Evolutionary conservation across 2,888 invertebrate species (phyloP).

Genomic region (Mythimna albipuncta): DNA sequence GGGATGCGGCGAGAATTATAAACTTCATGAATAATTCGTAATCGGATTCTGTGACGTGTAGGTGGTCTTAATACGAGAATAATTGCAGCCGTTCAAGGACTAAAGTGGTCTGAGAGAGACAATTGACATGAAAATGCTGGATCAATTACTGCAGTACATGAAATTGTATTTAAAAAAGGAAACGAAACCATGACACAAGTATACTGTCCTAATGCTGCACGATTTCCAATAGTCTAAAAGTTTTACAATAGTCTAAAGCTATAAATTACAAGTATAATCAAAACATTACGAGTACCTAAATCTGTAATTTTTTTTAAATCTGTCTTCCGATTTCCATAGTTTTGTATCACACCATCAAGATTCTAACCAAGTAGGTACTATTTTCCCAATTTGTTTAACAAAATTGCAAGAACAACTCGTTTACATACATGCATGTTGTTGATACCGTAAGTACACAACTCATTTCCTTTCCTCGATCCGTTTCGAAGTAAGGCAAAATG

Average conservation of each 20-base stretch:
- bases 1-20: conserved; percentile 67
- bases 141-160: neutral
- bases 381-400: conserved; percentile 41
- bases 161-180: neutral
- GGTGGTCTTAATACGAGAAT: conserved; percentile 57
- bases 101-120: conserved; percentile 30
- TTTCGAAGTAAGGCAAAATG: conserved; percentile 50
- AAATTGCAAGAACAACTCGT: conserved; percentile 41
- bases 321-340: neutral
- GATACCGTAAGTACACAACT: conserved; percentile 61
- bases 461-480: conserved; percentile 66
- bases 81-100: conserved; percentile 51
- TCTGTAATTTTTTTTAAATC: too few species aligned
- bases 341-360: conserved; percentile 5
- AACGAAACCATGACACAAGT: neutral
- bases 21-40: conserved; percentile 60
- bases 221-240: too few species aligned
- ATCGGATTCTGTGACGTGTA: conserved; percentile 50
- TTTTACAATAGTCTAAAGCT: neutral
- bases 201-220: neutral
- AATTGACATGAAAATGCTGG: conserved; percentile 23
- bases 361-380: neutral
- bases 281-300: neutral
- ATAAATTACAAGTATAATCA: neutral
- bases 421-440: conserved; percentile 54